phyloP scores from a whole-genome alignment of 2,888 invertebrate genomes.

The Stenurella melanura region DNA sequence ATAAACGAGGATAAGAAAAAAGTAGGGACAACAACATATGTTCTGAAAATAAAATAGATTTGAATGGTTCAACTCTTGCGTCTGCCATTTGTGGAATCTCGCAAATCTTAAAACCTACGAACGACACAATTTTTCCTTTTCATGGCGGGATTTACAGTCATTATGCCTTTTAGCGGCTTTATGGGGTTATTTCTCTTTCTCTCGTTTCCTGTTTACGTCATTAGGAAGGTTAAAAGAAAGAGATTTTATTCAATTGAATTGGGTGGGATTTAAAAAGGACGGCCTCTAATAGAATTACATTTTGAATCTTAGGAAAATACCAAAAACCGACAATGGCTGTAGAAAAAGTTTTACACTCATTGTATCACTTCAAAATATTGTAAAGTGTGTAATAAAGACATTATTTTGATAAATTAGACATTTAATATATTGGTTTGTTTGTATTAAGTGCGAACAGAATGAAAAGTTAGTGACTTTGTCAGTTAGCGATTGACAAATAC shows the following conservation, averaged over 20 bases:
- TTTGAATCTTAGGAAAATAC: constrained; percentile 36
- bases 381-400: too few species aligned
- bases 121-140: constrained; percentile 44
- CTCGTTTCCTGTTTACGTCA: constrained; percentile 50
- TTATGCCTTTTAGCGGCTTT: constrained; percentile 54
- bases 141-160: constrained; percentile 49
- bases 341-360: background rate
- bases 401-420: too few species aligned
- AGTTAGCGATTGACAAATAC: too few species aligned
- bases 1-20: background rate
- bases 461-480: too few species aligned
- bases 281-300: constrained; percentile 45
- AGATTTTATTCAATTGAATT: constrained; percentile 48
- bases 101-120: background rate
- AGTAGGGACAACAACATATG: background rate
- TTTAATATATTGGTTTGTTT: too few species aligned
- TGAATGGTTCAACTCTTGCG: background rate
- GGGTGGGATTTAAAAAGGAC: constrained; percentile 1
- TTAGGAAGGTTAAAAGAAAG: constrained; percentile 45
- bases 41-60: background rate
- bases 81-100: background rate
- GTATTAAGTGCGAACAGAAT: too few species aligned
- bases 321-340: background rate
- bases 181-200: constrained; percentile 48
- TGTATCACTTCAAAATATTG: too few species aligned